phyloP scores from a whole-genome alignment of 2,797 vertebrate species.

The Lagodon rhomboides region DNA sequence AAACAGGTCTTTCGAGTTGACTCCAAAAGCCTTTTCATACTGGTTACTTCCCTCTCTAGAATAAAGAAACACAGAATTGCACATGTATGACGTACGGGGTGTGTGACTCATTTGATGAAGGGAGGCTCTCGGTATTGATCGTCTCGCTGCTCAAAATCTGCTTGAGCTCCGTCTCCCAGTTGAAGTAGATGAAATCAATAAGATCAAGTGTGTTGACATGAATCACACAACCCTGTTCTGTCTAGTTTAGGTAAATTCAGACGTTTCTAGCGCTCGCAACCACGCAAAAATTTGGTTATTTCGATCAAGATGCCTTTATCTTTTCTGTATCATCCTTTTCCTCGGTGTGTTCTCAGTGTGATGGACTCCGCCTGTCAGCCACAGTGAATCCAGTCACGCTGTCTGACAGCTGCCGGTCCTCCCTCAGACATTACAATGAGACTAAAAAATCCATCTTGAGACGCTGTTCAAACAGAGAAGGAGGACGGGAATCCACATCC shows the following conservation, averaged over 20 bases:
- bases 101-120: background rate
- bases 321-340: background rate
- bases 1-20: conserved; percentile 87
- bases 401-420: conserved; percentile 32
- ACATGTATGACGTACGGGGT: background rate
- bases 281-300: background rate
- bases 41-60: conserved; percentile 91
- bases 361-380: conserved; percentile 29
- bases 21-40: conserved; percentile 89
- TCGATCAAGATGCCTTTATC: background rate
- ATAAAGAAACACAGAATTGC: conserved; percentile 28
- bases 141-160: background rate
- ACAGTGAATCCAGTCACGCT: conserved; percentile 32
- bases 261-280: background rate
- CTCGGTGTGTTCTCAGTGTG: background rate
- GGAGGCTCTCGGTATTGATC: background rate
- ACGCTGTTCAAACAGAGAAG: conserved; percentile 42
- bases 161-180: background rate
- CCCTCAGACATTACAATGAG: conserved; percentile 56
- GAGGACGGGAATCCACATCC: conserved; percentile 21
- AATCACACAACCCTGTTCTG: background rate
- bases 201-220: background rate
- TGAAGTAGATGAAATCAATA: background rate
- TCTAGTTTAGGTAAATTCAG: background rate
- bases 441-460: conserved; percentile 47